phyloP scores from a whole-genome alignment of 2,888 invertebrate species.

The Nomada fucata region DNA sequence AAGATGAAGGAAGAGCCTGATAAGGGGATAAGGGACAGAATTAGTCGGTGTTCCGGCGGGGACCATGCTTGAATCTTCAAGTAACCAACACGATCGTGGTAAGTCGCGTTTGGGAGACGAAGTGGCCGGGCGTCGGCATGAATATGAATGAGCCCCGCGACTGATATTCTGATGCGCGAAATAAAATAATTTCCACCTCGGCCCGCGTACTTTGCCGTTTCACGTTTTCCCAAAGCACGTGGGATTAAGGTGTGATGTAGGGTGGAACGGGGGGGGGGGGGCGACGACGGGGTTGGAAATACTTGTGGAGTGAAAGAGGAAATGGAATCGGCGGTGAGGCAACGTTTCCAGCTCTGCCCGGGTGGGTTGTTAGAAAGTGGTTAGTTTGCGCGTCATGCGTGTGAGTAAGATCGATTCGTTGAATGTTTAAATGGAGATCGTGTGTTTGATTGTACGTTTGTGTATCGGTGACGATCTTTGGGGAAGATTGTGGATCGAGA shows the following conservation, averaged over 20 bases:
- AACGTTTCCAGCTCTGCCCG: neutral
- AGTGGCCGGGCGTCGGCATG: slow-evolving; percentile 75
- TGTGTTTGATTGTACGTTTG: too few relatives aligned
- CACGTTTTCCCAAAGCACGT: slow-evolving; percentile 38
- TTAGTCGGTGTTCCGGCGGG: slow-evolving; percentile 55
- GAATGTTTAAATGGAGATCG: too few relatives aligned
- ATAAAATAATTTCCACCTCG: slow-evolving; percentile 75
- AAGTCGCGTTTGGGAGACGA: slow-evolving; percentile 73
- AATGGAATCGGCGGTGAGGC: neutral
- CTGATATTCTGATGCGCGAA: slow-evolving; percentile 72
- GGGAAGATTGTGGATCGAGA: too few relatives aligned
- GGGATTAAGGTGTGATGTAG: neutral
- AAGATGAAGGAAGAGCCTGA: slow-evolving; percentile 42
- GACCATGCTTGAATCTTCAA: slow-evolving; percentile 66
- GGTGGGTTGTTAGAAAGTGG: neutral
- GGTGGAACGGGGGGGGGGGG: too few relatives aligned
- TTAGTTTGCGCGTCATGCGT: too few relatives aligned
- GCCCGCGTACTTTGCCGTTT: slow-evolving; percentile 49
- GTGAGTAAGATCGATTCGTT: too few relatives aligned
- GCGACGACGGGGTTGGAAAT: neutral
- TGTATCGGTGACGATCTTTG: too few relatives aligned
- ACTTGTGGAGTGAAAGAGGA: neutral
- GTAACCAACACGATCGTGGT: slow-evolving; percentile 66
- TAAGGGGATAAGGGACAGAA: slow-evolving; percentile 62
- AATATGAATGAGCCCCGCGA: slow-evolving; percentile 78